A percentile compares a stretch with the other conserved stretches of the same genome.
Conservation (phyloP, 2,888 invertebrate species). For the Spatulosminthurus flaviceps region DNA sequence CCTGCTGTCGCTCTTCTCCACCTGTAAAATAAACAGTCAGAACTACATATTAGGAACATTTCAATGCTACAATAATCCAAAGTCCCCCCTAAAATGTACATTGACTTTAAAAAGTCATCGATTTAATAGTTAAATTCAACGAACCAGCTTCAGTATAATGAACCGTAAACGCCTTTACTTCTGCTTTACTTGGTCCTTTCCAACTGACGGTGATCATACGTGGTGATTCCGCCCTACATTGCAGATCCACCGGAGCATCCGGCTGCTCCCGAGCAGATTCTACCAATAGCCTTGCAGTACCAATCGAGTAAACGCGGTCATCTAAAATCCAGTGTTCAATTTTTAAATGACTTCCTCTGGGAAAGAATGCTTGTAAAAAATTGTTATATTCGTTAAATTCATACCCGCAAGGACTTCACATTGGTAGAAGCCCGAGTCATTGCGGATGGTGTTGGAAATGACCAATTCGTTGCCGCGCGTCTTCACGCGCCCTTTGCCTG, state of each 20-base stretch:
- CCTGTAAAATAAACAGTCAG: conserved; percentile 44
- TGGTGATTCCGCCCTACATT: conserved; percentile 51
- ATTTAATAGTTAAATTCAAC: too few relatives aligned
- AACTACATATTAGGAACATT: too few relatives aligned
- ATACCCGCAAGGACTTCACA: conserved; percentile 59
- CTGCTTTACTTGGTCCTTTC: conserved; percentile 47
- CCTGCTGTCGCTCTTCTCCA: conserved; percentile 58
- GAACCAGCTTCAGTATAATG: conserved; percentile 58
- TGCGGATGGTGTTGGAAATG: conserved; percentile 61
- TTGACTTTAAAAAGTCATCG: too few relatives aligned
- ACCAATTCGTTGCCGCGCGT: conserved; percentile 59
- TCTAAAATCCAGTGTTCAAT: too few relatives aligned
- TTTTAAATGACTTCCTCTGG: too few relatives aligned
- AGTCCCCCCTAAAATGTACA: too few relatives aligned
- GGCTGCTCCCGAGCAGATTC: conserved; percentile 55
- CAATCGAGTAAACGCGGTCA: conserved; percentile 56
- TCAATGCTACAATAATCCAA: too few relatives aligned
- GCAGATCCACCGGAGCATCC: conserved; percentile 56
- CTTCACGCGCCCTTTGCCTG: conserved; percentile 61
- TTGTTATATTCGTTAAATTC: too few relatives aligned
- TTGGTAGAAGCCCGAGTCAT: conserved; percentile 62
- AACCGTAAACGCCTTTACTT: conserved; percentile 55
- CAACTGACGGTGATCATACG: conserved; percentile 55
- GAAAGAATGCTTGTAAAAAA: too few relatives aligned
- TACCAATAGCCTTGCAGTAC: conserved; percentile 58